These are phyloP conservation scores for Palythoa heliodiscus DNA, from an alignment of 92 coral and sea anemone species.

Conservation along the genomic window DNA sequence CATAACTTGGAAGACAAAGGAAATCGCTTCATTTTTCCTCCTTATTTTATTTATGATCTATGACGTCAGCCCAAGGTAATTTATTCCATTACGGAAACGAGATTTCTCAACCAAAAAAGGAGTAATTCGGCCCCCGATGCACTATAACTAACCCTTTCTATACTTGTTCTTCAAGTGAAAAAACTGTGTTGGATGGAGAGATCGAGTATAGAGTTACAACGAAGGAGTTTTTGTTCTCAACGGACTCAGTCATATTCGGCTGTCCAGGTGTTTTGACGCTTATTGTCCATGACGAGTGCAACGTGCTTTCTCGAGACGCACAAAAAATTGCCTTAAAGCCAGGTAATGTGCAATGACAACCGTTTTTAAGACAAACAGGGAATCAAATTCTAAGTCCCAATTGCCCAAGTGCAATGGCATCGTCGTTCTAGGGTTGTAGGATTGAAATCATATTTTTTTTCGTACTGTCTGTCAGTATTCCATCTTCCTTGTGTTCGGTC, in stretches of 20 bases:
- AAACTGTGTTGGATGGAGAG: slow-evolving; percentile 59
- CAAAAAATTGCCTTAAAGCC: slow-evolving; percentile 69
- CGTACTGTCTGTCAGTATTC: neutral
- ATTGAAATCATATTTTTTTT: neutral
- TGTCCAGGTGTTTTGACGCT: slow-evolving; percentile 74
- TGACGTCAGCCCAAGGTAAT: too few relatives aligned
- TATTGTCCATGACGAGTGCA: slow-evolving; percentile 66
- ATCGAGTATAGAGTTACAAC: slow-evolving; percentile 47
- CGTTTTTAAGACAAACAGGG: neutral
- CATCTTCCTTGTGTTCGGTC: too few relatives aligned
- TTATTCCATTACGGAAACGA: too few relatives aligned
- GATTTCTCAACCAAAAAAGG: too few relatives aligned
- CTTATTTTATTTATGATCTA: too few relatives aligned
- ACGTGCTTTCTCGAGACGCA: slow-evolving; percentile 68
- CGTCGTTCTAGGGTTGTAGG: too few relatives aligned
- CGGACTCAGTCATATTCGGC: slow-evolving; percentile 73
- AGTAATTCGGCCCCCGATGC: too few relatives aligned
- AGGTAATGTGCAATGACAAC: slow-evolving; percentile 34
- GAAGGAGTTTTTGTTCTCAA: slow-evolving; percentile 73
- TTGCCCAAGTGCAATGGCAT: neutral
- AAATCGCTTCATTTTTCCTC: too few relatives aligned
- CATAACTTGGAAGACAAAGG: too few relatives aligned
- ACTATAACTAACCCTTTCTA: neutral
- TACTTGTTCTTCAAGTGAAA: neutral
- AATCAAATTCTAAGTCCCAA: neutral